phyloP scores from a whole-genome alignment of 2,113 vertebrate genomes.

The Progne subis region DNA sequence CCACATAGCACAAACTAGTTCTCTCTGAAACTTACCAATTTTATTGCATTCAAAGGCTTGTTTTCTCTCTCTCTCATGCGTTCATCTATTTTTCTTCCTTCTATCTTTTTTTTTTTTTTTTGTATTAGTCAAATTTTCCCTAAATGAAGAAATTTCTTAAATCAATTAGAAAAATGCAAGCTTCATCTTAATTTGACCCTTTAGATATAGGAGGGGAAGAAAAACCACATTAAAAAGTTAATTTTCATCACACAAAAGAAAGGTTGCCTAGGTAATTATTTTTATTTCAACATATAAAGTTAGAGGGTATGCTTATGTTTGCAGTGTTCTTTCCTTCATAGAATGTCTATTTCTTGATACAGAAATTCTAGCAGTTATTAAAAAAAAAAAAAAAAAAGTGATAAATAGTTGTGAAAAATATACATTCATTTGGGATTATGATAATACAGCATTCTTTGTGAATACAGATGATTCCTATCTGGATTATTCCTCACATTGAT shows the following conservation, averaged over 20 bases:
- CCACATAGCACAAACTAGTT: background rate
- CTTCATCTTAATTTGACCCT: background rate
- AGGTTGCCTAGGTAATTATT: background rate
- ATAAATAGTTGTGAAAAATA: background rate
- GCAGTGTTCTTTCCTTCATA: background rate
- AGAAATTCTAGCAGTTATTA: background rate
- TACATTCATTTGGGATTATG: background rate
- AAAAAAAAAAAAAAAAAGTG: background rate
- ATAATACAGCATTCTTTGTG: background rate
- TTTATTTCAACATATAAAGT: background rate
- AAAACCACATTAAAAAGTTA: accelerated
- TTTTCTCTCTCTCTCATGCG: background rate
- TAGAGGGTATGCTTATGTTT: background rate
- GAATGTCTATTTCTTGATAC: background rate
- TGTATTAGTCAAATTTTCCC: background rate
- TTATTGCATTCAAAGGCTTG: background rate
- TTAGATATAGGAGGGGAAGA: background rate
- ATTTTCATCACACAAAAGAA: background rate
- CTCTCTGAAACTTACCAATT: background rate
- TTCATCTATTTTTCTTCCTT: background rate
- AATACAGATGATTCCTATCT: background rate
- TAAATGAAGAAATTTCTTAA: background rate
- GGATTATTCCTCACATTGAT: background rate
- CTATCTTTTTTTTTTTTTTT: too few relatives aligned
- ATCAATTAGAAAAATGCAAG: background rate